These are phyloP conservation scores for Hystrix brachyura DNA, from an alignment of 2,113 vertebrate species.

Conservation along the genomic window DNA sequence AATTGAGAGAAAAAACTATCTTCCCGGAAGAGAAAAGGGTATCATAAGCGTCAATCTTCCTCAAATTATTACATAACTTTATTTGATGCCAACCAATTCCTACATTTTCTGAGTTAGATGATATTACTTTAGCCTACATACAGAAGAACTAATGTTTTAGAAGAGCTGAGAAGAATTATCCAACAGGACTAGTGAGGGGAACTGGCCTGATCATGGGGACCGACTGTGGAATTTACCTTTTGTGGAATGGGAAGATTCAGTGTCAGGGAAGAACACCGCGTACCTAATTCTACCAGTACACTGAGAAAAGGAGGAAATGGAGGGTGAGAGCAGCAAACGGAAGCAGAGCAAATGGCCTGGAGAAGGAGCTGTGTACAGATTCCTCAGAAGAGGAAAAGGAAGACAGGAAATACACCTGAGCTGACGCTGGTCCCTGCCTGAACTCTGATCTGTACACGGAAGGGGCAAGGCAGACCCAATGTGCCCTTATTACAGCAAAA, in stretches of 20 bases:
- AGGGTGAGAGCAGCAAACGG: neutral
- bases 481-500: accelerated
- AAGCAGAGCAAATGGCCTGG: neutral
- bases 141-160: neutral
- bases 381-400: neutral
- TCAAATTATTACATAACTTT: neutral
- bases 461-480: neutral
- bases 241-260: neutral
- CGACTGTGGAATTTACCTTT: neutral
- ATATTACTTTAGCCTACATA: neutral
- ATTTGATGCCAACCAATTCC: neutral
- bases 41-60: neutral
- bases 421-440: neutral
- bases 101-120: neutral
- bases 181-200: neutral
- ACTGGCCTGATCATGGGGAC: neutral
- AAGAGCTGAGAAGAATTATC: neutral
- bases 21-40: neutral
- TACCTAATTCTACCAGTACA: neutral
- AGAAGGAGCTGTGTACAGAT: neutral
- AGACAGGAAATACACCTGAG: neutral
- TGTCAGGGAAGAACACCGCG: neutral
- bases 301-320: neutral
- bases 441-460: accelerated
- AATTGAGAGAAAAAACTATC: no score